These are phyloP conservation scores for Agriopis aurantiaria DNA, from an alignment of 2,888 invertebrate genomes.

Conservation along the genomic window DNA sequence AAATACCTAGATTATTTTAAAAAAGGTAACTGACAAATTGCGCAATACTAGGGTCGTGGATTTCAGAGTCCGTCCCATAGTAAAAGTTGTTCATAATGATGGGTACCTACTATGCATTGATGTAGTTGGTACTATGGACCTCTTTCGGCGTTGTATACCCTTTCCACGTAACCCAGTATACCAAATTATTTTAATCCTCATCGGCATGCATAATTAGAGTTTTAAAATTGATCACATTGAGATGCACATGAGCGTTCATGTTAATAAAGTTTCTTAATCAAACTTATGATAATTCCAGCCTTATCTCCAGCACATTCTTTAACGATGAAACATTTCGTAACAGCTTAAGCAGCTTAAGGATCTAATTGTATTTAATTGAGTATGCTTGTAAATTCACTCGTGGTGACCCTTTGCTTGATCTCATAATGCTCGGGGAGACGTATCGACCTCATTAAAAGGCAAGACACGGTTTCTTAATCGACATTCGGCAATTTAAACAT, in stretches of 20 bases:
- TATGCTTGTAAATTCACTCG: constrained; percentile 80
- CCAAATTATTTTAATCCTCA: constrained; percentile 41
- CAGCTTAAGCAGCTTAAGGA: constrained; percentile 55
- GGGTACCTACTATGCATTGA: too few species aligned
- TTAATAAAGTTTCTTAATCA: constrained; percentile 41
- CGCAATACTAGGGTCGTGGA: too few species aligned
- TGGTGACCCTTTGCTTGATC: constrained; percentile 78
- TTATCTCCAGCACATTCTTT: constrained; percentile 43
- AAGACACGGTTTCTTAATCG: constrained; percentile 76
- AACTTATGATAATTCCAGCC: constrained; percentile 44
- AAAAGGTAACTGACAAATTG: too few species aligned
- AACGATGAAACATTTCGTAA: constrained; percentile 49
- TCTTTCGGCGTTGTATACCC: too few species aligned
- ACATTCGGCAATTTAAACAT: constrained; percentile 68
- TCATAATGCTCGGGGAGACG: constrained; percentile 75
- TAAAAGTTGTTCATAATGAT: too few species aligned
- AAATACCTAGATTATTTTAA: too few species aligned
- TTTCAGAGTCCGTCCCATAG: too few species aligned
- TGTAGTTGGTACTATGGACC: too few species aligned
- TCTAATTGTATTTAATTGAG: constrained; percentile 77
- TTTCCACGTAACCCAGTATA: neutral
- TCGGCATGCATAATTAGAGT: constrained; percentile 35
- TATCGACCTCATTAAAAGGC: constrained; percentile 77
- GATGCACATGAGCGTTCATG: constrained; percentile 40
- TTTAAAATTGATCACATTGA: constrained; percentile 41